phyloP scores from a whole-genome alignment of 2,113 vertebrate species.

The Eublepharis macularius region DNA sequence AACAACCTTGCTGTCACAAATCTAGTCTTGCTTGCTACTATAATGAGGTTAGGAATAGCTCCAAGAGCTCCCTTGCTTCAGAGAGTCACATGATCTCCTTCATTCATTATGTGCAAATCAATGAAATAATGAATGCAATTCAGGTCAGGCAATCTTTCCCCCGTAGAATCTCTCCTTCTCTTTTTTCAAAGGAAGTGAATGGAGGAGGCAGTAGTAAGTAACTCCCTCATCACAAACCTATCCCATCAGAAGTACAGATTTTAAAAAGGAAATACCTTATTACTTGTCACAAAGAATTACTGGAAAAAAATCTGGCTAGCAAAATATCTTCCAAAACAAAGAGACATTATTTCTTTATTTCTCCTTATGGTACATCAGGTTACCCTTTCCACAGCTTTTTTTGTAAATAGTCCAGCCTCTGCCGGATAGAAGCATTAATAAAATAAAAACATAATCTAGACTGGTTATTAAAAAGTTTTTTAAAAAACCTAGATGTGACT shows the following conservation, averaged over 20 bases:
- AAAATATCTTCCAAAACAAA: neutral
- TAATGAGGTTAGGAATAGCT: conserved; percentile 20
- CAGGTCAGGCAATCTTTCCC: neutral
- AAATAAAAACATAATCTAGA: neutral
- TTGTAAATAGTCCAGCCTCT: neutral
- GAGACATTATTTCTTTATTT: neutral
- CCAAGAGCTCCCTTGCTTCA: conserved; percentile 3
- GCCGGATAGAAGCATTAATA: neutral
- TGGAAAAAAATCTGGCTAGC: neutral
- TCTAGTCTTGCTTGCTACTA: conserved; percentile 49
- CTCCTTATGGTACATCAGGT: neutral
- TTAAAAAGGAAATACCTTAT: neutral
- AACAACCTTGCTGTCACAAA: conserved; percentile 65
- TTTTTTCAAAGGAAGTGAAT: neutral
- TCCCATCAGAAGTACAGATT: accelerated
- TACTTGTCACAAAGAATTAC: neutral
- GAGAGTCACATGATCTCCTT: neutral
- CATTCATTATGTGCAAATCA: conserved; percentile 7
- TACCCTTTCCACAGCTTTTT: neutral
- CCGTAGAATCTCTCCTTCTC: neutral
- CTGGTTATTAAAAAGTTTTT: neutral
- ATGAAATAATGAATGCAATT: neutral
- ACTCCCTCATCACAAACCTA: accelerated
- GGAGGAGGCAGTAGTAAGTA: neutral
- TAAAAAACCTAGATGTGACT: neutral